These are phyloP conservation scores for Phataginus tetradactyla DNA, from an alignment of 2,797 vertebrate genomes.

Conservation along the genomic window DNA sequence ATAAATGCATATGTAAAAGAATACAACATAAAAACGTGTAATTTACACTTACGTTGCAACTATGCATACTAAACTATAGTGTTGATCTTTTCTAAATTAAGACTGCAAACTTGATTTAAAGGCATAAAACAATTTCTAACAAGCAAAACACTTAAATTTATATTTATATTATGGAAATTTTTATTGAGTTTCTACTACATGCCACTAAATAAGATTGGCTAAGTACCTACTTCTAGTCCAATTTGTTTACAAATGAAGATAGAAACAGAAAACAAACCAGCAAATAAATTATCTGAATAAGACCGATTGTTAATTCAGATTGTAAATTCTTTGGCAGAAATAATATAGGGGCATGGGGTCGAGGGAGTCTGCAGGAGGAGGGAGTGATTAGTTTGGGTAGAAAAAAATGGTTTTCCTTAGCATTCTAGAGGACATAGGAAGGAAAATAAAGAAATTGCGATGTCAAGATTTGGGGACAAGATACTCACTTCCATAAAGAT, in stretches of 20 bases:
- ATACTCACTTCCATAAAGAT: neutral
- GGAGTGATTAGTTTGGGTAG: neutral
- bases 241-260: neutral
- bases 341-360: neutral
- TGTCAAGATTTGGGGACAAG: neutral
- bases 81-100: slow-evolving; percentile 12
- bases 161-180: neutral
- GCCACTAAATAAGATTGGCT: neutral
- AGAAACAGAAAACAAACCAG: slow-evolving; percentile 37
- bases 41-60: neutral
- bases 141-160: neutral
- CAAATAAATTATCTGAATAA: neutral
- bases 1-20: neutral
- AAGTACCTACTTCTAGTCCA: neutral
- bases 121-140: neutral
- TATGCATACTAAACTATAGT: neutral
- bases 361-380: neutral
- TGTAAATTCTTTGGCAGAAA: slow-evolving; percentile 38
- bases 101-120: neutral
- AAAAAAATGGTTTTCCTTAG: neutral
- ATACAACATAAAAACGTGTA: neutral
- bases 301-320: neutral
- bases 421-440: neutral
- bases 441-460: neutral
- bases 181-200: slow-evolving; percentile 9